Evolutionary conservation across 2,797 vertebrate genomes (phyloP), one percentile per base, ranked within the genome.

Genomic region (Dryobates pubescens): DNA sequence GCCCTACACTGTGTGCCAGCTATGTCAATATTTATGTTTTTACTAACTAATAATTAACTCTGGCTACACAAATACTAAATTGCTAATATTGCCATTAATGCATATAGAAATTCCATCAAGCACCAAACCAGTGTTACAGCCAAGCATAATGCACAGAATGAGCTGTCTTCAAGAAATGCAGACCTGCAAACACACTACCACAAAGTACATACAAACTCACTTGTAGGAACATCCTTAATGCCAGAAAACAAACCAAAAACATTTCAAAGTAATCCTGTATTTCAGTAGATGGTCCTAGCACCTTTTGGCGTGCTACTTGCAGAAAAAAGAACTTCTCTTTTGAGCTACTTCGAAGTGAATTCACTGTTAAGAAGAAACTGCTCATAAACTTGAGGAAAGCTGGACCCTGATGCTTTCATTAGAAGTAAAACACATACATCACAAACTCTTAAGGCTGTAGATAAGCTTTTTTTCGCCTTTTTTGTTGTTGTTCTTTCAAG

Each of bases 11-110:
- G 43, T 18, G 17, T 57, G 58, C 64, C 74, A 89, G 29, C 59
- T 94, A 54, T 68, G 92, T 95, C 93, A 96, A 93, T 93, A 96
- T 94, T 96, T 90, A 89, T 82, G 64, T 79, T 82, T 88, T 90
- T 61, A 57, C 88, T 75, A 82, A 87, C 20, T 91, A 94, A 94
- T 89, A 86, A 92, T 94, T 90, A 96, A 96, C 93, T 83, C 79
- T 12, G 17, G 56, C 57, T 67, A 34, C 2, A 4, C 38, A 92
- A 81, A 77, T 67, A 74, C 34, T 49, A 76, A 73, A 79, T 53
- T 47, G 36, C 36, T 64, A 89, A 81, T 78, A 89, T 43, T 79
- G 61, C 76, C 27, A 85, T 78, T 85, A 87, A 73, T 7, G 4
- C 30, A 71, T 32, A 94, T 7, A 88, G 67, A 85, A 73, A 92